These are phyloP conservation scores for Cryptocephalus primarius DNA, from an alignment of 2,888 invertebrate genomes.

Conservation along the genomic window DNA sequence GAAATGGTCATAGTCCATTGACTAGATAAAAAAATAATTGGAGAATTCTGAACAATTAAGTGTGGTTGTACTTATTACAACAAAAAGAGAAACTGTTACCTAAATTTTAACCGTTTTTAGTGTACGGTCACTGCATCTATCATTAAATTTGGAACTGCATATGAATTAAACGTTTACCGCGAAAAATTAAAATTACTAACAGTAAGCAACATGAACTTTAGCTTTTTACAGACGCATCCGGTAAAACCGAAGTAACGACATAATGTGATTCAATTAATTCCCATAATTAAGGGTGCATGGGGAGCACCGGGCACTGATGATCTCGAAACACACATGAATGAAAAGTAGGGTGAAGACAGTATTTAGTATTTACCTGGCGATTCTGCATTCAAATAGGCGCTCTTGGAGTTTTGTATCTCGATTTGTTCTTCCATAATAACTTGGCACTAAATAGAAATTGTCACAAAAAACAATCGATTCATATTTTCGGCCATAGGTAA, in stretches of 20 bases:
- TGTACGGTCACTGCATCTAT: too few relatives aligned
- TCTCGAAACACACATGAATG: background rate
- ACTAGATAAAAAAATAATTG: too few relatives aligned
- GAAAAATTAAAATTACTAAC: too few relatives aligned
- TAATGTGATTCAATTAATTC: background rate
- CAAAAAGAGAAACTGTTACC: too few relatives aligned
- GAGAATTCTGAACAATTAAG: too few relatives aligned
- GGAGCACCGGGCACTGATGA: background rate
- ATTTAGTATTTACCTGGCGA: conserved; percentile 22
- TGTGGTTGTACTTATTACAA: too few relatives aligned
- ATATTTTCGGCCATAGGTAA: conserved; percentile 46
- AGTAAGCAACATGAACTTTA: too few relatives aligned
- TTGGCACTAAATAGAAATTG: conserved; percentile 48
- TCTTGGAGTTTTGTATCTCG: conserved; percentile 22
- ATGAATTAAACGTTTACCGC: too few relatives aligned
- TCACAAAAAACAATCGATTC: conserved; percentile 76
- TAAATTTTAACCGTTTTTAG: too few relatives aligned
- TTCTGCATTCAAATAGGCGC: conserved; percentile 27
- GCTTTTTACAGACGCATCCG: too few relatives aligned
- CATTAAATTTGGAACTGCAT: too few relatives aligned
- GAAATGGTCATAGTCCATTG: too few relatives aligned
- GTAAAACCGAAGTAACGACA: background rate
- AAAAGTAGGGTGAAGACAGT: background rate
- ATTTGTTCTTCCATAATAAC: conserved; percentile 43
- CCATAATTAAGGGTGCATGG: background rate